Evolutionary conservation across 53 echinoderm and acorn worm species (phyloP), one percentile per base, ranked within the genome.

Genomic region (Patiria pectinifera): DNA sequence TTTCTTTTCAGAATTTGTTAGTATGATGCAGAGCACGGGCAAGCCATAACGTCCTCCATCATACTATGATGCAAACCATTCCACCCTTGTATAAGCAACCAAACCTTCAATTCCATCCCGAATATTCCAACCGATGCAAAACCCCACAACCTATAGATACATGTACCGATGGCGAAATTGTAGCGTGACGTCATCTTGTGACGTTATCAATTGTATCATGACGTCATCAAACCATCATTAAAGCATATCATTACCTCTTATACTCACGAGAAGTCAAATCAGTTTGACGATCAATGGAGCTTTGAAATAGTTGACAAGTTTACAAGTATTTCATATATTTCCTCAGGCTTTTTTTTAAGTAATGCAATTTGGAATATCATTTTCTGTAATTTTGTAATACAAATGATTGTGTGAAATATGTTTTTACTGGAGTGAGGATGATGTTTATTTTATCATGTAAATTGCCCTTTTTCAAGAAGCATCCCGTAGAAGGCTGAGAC

Each of bases 1-100:
- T 82, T 82, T 53, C 59, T 22, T 82, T 59, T 58, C 82, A 82
- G 82, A 82, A 43, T 82, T 82, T 22, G 82, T 82, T 6, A 82
- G 14, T 59, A 82, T 82, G 82, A 82, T 82, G 82, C 82, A 82
- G 24, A 82, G 60, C 22, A 82, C 82, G 7, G 59, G 82, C 15
- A 53, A 82, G 44, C 82, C 82, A 82, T 82, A 82, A 43, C 23
- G 21, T 24, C 22, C 3, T 23, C 4, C 24, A 74, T 78, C 45
- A 24, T 76, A 26, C 24, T 35, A 0, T 21, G 11, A 35, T 10
- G 22, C 76, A 4, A 76, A 76, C 25, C 25, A 10, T n/a, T 24
- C 14, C 76, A 6, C 43, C 10, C 43, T 24, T n/a, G 13, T 75
- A 21, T 11, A 21, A 12, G 11, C 76, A n/a, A 23, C 10, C 25